Evolutionary conservation across 64 coral and sea anemone species (phyloP), one percentile per base, ranked within the genome.

Genomic region (Pocillopora damicornis): DNA sequence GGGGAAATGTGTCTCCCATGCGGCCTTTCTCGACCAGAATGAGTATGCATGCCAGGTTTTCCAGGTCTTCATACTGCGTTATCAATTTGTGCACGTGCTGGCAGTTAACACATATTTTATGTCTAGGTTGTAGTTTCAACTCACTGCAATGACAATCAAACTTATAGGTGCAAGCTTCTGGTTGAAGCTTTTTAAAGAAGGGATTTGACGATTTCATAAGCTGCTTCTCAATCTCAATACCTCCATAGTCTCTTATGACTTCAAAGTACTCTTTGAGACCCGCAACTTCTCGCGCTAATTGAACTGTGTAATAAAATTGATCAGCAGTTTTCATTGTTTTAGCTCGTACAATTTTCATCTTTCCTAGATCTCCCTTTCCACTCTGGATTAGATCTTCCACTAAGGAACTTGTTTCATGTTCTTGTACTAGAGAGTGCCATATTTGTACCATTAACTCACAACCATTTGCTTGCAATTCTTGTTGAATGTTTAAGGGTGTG

Each of bases 1-100:
- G 68, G 68, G 45, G 85, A 75, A 87, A 75, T 75, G 85, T 87
- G 51, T 87, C 85, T 73, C 85, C 85, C 85, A 87, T 87, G 34
- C 85, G 85, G 61, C 85, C 85, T 75, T 87, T 87, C 0, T 87
- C 85, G 60, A 87, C 72, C 56, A 87, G 23, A 16, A 87, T 51
- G 25, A 87, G 85, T 1, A 76, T 58, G 23, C 69, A 87, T 14
- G 85, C 85, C 1, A 87, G 85, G 26, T 87, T 75, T 75, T 87
- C 67, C 17, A 87, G 45, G 23, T 87, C 67, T 87, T 75, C 85
- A 61, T 87, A 87, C 85, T 87, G 71, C 37, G 72, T 87, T 30
- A 87, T 87, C 8, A 8, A 60, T 1, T 87, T 87, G 72, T 87
- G 85, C 3, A 87, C 69, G 17, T 87, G 85, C 4, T 87, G 11